Conservation (phyloP, 2,113 vertebrate species). For the Scortum barcoo region DNA sequence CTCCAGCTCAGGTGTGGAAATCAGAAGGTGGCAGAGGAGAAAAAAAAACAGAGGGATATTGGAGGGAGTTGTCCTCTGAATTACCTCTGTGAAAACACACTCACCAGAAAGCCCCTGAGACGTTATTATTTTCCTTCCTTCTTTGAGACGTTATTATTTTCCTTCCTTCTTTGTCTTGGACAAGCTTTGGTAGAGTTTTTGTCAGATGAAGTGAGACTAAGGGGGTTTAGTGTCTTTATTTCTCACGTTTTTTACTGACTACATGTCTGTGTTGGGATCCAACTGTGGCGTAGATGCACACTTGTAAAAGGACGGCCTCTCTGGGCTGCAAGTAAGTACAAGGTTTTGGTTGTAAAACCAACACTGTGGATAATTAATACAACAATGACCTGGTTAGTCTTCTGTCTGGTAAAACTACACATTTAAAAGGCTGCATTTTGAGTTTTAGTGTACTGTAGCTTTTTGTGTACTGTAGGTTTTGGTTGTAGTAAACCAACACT, state of each 20-base stretch:
- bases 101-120: slow-evolving; percentile 63
- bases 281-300: neutral
- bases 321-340: neutral
- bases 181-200: slow-evolving; percentile 46
- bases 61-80: slow-evolving; percentile 69
- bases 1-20: slow-evolving; percentile 42
- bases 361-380: neutral
- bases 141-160: slow-evolving; percentile 76
- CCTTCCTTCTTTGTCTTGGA: slow-evolving; percentile 76
- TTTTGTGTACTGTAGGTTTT: too few species aligned
- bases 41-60: slow-evolving; percentile 12
- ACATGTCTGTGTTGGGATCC: slow-evolving; percentile 42
- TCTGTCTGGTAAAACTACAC: too few species aligned
- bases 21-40: neutral
- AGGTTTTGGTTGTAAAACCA: neutral
- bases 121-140: slow-evolving; percentile 71
- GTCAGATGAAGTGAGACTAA: slow-evolving; percentile 60
- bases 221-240: slow-evolving; percentile 60
- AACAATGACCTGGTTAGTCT: neutral
- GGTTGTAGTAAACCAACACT: neutral
- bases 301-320: neutral
- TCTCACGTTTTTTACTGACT: slow-evolving; percentile 66
- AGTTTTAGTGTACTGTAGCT: too few species aligned
- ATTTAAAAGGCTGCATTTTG: too few species aligned
- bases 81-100: slow-evolving; percentile 70